phyloP scores from a whole-genome alignment of 37 sponge, comb jelly and placozoan species.

The Bolinopsis microptera region DNA sequence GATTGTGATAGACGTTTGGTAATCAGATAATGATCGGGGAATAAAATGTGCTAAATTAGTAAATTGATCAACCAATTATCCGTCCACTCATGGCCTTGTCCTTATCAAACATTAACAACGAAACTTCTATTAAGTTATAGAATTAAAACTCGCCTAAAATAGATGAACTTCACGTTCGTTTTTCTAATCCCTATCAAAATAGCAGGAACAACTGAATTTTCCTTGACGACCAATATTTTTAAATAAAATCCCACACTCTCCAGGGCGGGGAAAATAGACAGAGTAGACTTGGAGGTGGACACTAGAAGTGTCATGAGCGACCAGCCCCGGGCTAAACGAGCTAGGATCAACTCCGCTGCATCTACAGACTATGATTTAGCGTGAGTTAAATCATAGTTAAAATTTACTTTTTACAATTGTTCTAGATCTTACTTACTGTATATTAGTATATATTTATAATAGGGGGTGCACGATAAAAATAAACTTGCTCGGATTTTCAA shows the following conservation, averaged over 20 bases:
- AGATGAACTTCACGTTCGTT: too few species aligned
- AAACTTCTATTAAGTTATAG: too few species aligned
- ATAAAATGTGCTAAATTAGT: too few species aligned
- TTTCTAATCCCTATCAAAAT: not conserved
- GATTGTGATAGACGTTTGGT: too few species aligned
- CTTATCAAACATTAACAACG: too few species aligned
- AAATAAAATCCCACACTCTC: not conserved
- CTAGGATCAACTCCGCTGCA: not conserved
- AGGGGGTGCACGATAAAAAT: too few species aligned
- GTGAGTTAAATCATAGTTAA: not conserved
- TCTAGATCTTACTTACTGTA: too few species aligned
- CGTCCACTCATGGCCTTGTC: too few species aligned
- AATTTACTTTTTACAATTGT: not conserved
- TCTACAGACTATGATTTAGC: not conserved
- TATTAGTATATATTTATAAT: not conserved
- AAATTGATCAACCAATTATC: too few species aligned
- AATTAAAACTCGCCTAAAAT: too few species aligned
- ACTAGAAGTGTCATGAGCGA: conserved; percentile 23
- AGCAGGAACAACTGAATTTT: not conserved
- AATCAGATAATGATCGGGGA: too few species aligned
- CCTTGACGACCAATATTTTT: not conserved
- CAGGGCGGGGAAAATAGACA: conserved; percentile 39
- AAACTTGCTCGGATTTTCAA: too few species aligned
- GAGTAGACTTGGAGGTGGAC: conserved; percentile 6
- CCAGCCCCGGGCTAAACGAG: not conserved